phyloP scores from a whole-genome alignment of 2,888 invertebrate genomes.

The Adineta ricciae region DNA sequence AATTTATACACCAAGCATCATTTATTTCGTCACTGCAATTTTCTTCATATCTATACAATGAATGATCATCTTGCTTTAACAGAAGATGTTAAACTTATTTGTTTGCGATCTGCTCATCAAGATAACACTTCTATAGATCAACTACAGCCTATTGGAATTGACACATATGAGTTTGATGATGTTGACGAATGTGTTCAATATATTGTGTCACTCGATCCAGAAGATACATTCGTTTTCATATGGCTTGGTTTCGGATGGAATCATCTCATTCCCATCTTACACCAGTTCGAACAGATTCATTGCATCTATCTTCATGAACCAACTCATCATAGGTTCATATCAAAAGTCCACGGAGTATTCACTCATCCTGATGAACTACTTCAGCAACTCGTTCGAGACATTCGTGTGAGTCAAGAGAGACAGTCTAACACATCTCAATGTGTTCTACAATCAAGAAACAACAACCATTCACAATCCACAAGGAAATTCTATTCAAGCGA shows the following conservation, averaged over 20 bases:
- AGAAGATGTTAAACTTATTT: no score
- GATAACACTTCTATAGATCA: no score
- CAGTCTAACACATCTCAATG: no score
- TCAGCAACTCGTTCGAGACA: background rate
- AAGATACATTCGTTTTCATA: background rate
- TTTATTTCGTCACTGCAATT: no score
- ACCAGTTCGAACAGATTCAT: background rate
- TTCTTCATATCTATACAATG: no score
- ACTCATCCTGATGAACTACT: background rate
- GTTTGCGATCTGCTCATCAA: no score
- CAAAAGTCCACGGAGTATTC: background rate
- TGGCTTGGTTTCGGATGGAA: background rate
- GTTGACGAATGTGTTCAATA: background rate
- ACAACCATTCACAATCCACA: no score
- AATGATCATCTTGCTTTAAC: no score
- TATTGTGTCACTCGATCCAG: background rate
- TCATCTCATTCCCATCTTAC: background rate
- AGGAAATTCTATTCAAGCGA: background rate
- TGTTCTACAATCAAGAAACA: no score
- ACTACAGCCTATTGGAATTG: no score
- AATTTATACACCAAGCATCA: no score
- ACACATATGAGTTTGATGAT: background rate
- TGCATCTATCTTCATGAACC: background rate
- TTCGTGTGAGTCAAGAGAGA: background rate
- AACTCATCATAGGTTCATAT: background rate